Conservation (phyloP, 1,140 invertebrate species). For the Pseudomyrmex flavicornis region DNA sequence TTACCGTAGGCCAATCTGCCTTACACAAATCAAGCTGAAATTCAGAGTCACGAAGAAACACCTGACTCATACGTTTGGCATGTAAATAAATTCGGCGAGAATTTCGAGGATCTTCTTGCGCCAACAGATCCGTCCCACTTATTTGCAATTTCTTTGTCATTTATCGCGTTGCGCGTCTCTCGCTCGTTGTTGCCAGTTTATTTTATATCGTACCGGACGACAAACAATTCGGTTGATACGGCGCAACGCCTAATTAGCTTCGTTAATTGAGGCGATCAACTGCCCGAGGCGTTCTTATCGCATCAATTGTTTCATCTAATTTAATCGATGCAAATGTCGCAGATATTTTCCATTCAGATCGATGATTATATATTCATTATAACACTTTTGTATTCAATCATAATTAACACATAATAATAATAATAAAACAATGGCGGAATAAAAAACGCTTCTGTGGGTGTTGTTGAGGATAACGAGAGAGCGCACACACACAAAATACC, state of each 20-base stretch:
- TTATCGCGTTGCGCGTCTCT: constrained; percentile 7
- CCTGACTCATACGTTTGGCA: constrained; percentile 68
- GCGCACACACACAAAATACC: no score
- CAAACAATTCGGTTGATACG: constrained; percentile 23
- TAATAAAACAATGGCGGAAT: neutral
- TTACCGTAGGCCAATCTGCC: constrained; percentile 9
- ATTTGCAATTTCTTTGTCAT: constrained; percentile 39
- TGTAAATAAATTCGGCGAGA: constrained; percentile 52
- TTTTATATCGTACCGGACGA: neutral
- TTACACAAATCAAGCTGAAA: constrained; percentile 62
- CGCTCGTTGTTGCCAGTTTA: neutral
- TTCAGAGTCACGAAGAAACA: constrained; percentile 9
- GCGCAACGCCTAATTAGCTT: constrained; percentile 37
- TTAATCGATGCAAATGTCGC: constrained; percentile 14
- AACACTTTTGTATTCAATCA: neutral
- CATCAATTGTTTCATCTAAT: constrained; percentile 5
- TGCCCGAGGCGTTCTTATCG: neutral
- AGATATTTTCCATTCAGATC: neutral
- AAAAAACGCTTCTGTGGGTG: neutral
- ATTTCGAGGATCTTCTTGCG: constrained; percentile 58
- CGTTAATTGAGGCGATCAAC: constrained; percentile 6
- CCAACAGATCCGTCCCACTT: constrained; percentile 46
- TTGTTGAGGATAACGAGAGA: no score
- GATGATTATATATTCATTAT: neutral
- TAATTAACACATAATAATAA: neutral